Base-by-base conservation (phyloP, 2,888 invertebrate genomes). In the Adelognathus sp. region DNA sequence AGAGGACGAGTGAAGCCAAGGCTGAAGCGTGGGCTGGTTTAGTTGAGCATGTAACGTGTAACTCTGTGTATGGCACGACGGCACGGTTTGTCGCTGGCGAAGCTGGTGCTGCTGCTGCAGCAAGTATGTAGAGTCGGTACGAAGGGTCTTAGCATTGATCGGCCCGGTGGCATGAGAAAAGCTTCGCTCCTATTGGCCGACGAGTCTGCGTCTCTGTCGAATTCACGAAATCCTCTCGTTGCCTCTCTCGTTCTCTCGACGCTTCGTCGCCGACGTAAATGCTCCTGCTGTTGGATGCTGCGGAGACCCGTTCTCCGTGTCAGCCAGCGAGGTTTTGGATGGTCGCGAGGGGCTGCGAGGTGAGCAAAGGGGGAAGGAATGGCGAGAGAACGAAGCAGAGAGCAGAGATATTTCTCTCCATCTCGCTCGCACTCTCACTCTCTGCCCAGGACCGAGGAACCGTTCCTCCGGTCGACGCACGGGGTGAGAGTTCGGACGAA, bases 121-220 rank as follows among this genome's bases (percentile, higher is more conserved):
- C 71, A 61, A 56, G 61, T 82, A 76, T 85, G 86, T 79, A 88
- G 64, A 54, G 58, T 90, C 87, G 88, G 89, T 90, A 90, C 86
- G 87, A 87, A 86, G 89, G 90, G 82, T 86, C 83, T 88, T 82
- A 88, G 86, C 91, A 91, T 91, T 89, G 91, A 91, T 91, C 90
- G 90, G 87, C 88, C 85, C 76, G 50, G 83, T 83, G 81, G 84
- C 83, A 81, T 82, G 84, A 84, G 84, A 83, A 86, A 83, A 87
- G 89, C 88, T 82, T 76, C 63, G 74, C 86, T 86, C 87, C 80
- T 86, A 91, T 90, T 91, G 91, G 91, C 84, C 84, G 80, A 80
- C 78, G 21, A 71, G 44, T 58, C 64, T 61, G 63, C 39, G 66
- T 70, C 60, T 50, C 18, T 52, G 52, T 66, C 29, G 46, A 56